Percentiles rank a stretch among this genome's conserved stretches.
Evolutionary conservation across 2,797 vertebrate genomes (phyloP).

Genomic region (Cyprinodon diabolis): DNA sequence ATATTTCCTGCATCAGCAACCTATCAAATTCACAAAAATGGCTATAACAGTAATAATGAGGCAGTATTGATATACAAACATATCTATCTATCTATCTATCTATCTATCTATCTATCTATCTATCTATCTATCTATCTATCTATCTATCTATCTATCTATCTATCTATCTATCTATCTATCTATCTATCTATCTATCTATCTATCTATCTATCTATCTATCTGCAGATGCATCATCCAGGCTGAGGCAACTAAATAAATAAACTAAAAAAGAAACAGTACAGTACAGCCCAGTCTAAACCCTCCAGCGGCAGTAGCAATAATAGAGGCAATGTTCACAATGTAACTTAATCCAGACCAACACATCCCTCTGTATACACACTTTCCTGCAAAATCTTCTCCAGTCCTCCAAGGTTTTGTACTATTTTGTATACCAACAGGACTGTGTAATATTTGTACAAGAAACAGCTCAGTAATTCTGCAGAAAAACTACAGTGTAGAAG

Average conservation of each 20-base stretch:
- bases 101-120: too few relatives aligned
- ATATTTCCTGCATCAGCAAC: slow-evolving; percentile 1
- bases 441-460: not conserved
- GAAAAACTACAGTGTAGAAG: not conserved
- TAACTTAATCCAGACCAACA: slow-evolving; percentile 24
- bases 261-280: slow-evolving; percentile 10
- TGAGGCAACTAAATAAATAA: slow-evolving; percentile 16
- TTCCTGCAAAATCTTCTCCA: slow-evolving; percentile 13
- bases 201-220: slow-evolving; percentile 1
- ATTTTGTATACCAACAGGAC: not conserved
- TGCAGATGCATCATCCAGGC: not conserved
- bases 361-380: slow-evolving; percentile 2
- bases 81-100: not conserved
- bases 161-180: too few relatives aligned
- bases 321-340: slow-evolving; percentile 20
- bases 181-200: too few relatives aligned
- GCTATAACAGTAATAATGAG: not conserved
- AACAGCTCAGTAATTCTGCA: not conserved
- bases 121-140: too few relatives aligned
- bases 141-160: not conserved
- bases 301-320: slow-evolving; percentile 17
- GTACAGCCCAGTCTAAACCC: slow-evolving; percentile 9
- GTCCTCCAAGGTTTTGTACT: slow-evolving; percentile 6
- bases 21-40: not conserved
- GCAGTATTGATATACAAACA: slow-evolving; percentile 3